These are phyloP conservation scores for Dichetophora obliterata DNA, from an alignment of 2,888 invertebrate species.

Conservation along the genomic window DNA sequence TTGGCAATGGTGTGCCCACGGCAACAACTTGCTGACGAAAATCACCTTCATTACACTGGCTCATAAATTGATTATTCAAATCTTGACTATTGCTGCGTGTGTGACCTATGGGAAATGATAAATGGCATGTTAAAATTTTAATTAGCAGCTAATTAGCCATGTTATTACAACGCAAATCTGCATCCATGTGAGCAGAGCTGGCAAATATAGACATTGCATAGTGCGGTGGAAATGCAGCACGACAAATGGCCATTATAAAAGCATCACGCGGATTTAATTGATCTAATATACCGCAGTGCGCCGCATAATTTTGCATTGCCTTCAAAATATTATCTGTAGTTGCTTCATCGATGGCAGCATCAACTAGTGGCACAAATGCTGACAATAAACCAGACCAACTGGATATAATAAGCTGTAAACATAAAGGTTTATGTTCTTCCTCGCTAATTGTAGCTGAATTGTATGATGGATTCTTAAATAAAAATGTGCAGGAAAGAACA, in stretches of 20 bases:
- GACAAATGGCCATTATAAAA: slow-evolving; percentile 94
- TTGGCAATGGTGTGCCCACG: slow-evolving; percentile 94
- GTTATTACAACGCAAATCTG: slow-evolving; percentile 65
- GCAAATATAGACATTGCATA: slow-evolving; percentile 89
- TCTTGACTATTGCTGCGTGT: slow-evolving; percentile 71
- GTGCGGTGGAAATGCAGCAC: slow-evolving; percentile 95
- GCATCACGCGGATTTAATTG: slow-evolving; percentile 89
- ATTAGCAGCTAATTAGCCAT: background rate
- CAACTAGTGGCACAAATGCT: slow-evolving; percentile 90
- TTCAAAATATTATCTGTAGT: slow-evolving; percentile 92
- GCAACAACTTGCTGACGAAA: slow-evolving; percentile 94
- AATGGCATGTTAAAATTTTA: background rate
- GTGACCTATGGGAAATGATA: slow-evolving; percentile 67
- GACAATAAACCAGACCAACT: slow-evolving; percentile 96
- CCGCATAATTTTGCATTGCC: slow-evolving; percentile 90
- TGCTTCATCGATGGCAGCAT: slow-evolving; percentile 95
- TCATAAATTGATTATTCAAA: slow-evolving; percentile 71
- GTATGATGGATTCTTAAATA: slow-evolving; percentile 54
- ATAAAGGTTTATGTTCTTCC: slow-evolving; percentile 66
- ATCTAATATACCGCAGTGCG: slow-evolving; percentile 88
- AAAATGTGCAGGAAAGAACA: background rate
- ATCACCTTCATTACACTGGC: slow-evolving; percentile 76
- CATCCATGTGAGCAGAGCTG: slow-evolving; percentile 75
- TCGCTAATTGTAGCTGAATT: slow-evolving; percentile 60
- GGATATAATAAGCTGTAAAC: slow-evolving; percentile 87